Percentiles rank a stretch among this genome's conserved stretches.
phyloP scores from a whole-genome alignment of 35 echinoderm and acorn worm genomes.

The Stichopus chloronotus region DNA sequence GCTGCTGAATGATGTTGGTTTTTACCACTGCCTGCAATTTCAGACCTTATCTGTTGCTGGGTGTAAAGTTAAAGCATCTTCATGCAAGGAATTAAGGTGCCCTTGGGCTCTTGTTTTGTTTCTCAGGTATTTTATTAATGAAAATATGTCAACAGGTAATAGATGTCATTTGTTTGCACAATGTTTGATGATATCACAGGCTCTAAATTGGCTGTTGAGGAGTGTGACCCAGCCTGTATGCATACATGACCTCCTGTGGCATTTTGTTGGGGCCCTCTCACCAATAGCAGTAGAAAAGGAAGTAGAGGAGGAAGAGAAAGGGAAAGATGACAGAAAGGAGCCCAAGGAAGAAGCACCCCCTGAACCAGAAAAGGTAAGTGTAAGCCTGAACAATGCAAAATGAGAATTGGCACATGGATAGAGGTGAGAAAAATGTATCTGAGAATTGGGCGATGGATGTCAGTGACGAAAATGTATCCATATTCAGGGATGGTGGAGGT shows the following conservation, averaged over 20 bases:
- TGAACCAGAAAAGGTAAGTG: constrained; percentile 75
- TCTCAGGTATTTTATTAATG: no score
- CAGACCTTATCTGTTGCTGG: no score
- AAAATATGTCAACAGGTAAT: no score
- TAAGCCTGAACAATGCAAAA: neutral
- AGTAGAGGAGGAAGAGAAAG: constrained; percentile 75
- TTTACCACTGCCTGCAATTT: no score
- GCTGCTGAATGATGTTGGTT: no score
- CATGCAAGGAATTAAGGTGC: no score
- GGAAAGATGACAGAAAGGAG: constrained; percentile 77
- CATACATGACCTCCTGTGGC: constrained; percentile 93
- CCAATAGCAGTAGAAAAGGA: constrained; percentile 79
- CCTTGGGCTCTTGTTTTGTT: no score
- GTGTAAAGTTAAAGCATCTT: no score
- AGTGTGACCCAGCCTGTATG: constrained; percentile 83
- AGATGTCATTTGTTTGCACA: no score
- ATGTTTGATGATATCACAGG: neutral
- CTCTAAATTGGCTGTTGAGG: constrained; percentile 86
- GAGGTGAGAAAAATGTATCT: neutral
- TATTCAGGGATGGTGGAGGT: neutral
- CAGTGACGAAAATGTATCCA: neutral
- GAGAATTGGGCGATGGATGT: neutral
- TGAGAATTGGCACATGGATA: no score
- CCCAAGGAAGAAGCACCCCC: constrained; percentile 57
- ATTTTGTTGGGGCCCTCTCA: constrained; percentile 79